Base-by-base conservation (phyloP, 1,140 invertebrate genomes). In the Eupristina koningsbergeri region DNA sequence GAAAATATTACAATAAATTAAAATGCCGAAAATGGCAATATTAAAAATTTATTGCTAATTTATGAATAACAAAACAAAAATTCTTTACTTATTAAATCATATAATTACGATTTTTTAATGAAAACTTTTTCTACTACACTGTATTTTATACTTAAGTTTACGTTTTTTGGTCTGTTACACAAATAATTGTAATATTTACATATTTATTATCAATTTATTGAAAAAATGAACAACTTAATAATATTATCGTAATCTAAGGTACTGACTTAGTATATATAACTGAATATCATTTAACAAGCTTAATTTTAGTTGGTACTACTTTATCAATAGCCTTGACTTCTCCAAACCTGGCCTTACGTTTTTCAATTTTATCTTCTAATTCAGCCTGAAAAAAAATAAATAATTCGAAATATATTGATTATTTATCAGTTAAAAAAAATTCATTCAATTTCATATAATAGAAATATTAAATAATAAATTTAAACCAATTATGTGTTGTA, bases 301-400 rank as follows among this genome's bases (percentile, higher is more conserved):
- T 93, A 45, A 91, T 86, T 89, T 92, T 92, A 81, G 89, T 92
- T n/a, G 87, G 84, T 81, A 89, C 88, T 85, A 89, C 86, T 88
- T 89, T 90, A 9, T 89, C 89, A 41, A 87, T 39, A 13, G 89
- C 81, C 73, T 90, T 88, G 7, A 91, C 91, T 84, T 91, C 90
- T 19, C 94, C 94, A 90, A 96, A 96, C 86, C 96, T 93, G 61
- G 93, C 95, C 90, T 96, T 95, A 47, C 96, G 93, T 89, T 96
- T 96, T 73, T 95, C 94, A 88, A 96, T 91, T 88, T 93, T 94
- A 83, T 95, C 95, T 86, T 95, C 93, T 29, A 94, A 92, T 88
- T 95, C 94, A 84, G 89, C 92, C 91, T 92, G 76, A 86, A 89
- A 89, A 15, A 63, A 85, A 67, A 39, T 53, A 83, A 74, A 81